A percentile compares a stretch with the other conserved stretches of the same genome.
Conservation (phyloP, 2,888 invertebrate species). For the Drosophila aldrichi region DNA sequence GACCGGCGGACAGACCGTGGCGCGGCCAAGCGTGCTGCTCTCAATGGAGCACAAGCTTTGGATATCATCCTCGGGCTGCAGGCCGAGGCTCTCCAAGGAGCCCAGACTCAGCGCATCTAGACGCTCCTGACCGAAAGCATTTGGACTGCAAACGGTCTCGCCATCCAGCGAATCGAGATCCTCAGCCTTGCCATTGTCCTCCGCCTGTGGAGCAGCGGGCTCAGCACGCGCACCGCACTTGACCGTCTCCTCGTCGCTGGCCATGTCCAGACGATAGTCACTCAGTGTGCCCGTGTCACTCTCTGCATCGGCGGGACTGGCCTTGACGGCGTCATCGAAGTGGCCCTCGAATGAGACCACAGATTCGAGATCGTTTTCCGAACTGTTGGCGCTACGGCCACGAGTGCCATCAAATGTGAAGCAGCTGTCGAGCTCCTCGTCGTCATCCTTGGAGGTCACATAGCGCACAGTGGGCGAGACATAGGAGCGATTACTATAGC, state of each 20-base stretch:
- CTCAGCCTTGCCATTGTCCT: background rate
- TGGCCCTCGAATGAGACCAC: background rate
- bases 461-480: conserved; percentile 61
- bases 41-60: conserved; percentile 24
- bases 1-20: background rate
- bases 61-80: conserved; percentile 15
- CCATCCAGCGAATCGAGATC: conserved; percentile 33
- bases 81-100: conserved; percentile 20
- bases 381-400: background rate
- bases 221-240: background rate
- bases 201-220: background rate
- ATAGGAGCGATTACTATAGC: conserved; percentile 57
- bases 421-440: conserved; percentile 9
- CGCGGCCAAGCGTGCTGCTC: conserved; percentile 6
- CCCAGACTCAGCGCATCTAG: conserved; percentile 25
- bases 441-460: conserved; percentile 25
- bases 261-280: conserved; percentile 4
- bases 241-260: conserved; percentile 23
- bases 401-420: background rate
- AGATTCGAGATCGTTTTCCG: conserved; percentile 6
- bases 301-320: background rate
- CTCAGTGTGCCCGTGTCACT: background rate
- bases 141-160: conserved; percentile 23
- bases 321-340: background rate
- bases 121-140: background rate